A percentile compares a stretch with the other conserved stretches of the same genome.
Evolutionary conservation across 2,113 vertebrate genomes (phyloP).

Genomic region (Syngnathus typhle): DNA sequence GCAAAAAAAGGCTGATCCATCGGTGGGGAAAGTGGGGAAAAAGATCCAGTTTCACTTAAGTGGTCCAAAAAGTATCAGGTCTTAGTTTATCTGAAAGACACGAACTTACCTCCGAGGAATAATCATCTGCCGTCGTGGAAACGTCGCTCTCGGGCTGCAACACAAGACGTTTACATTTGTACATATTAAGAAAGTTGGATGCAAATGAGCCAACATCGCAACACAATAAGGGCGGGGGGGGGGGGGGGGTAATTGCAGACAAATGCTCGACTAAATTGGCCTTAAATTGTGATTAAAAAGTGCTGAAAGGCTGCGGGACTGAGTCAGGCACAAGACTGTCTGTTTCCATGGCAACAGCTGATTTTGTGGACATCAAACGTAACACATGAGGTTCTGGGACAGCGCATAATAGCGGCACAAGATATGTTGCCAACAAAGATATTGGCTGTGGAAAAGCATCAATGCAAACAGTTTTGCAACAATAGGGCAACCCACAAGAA

Average conservation of each 20-base stretch:
- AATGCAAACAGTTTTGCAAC: background rate
- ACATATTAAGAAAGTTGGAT: background rate
- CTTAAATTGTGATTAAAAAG: constrained; percentile 27
- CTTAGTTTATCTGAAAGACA: too few species aligned
- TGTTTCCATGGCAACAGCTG: constrained; percentile 68
- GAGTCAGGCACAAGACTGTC: constrained; percentile 37
- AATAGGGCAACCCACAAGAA: background rate
- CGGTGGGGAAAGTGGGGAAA: background rate
- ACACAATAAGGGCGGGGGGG: background rate
- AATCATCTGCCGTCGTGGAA: constrained; percentile 90
- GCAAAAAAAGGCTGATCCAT: background rate
- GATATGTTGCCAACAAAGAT: background rate
- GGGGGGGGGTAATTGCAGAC: too few species aligned
- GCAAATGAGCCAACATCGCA: background rate
- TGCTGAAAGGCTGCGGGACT: constrained; percentile 46
- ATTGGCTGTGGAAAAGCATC: background rate
- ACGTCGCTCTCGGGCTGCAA: constrained; percentile 86
- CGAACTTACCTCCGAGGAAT: constrained; percentile 88
- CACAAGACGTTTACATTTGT: background rate
- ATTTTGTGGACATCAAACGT: constrained; percentile 42
- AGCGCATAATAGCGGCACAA: background rate
- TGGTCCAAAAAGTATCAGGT: background rate
- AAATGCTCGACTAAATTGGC: constrained; percentile 9
- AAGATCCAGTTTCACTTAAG: background rate
- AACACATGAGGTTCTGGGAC: constrained; percentile 29